phyloP scores from a whole-genome alignment of 2,888 invertebrate species.

The Nymphalis urticae region DNA sequence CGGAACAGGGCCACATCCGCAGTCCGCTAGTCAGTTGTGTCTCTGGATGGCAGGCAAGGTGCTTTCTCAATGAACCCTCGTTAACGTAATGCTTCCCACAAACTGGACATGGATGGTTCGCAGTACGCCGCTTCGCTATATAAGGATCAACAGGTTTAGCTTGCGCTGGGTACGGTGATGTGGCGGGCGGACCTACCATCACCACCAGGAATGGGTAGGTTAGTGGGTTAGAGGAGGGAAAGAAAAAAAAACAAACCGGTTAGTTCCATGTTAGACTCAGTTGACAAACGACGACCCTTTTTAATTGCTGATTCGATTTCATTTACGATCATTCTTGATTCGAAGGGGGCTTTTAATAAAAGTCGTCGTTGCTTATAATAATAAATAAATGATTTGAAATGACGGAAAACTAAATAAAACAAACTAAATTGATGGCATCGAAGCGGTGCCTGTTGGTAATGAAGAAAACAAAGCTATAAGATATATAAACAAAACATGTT shows the following conservation, averaged over 20 bases:
- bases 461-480: constrained; percentile 62
- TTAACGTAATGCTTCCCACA: constrained; percentile 98
- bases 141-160: constrained; percentile 87
- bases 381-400: constrained; percentile 38
- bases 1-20: constrained; percentile 97
- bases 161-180: constrained; percentile 82
- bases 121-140: constrained; percentile 95
- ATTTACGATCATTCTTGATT: not conserved
- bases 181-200: constrained; percentile 81
- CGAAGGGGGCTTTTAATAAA: constrained; percentile 34
- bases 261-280: constrained; percentile 65
- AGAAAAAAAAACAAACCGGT: constrained; percentile 61
- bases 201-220: constrained; percentile 80
- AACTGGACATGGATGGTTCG: constrained; percentile 96
- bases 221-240: constrained; percentile 69
- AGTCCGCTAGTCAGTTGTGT: constrained; percentile 93
- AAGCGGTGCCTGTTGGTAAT: constrained; percentile 61
- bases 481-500: constrained; percentile 78
- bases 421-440: constrained; percentile 58
- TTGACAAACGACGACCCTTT: constrained; percentile 47
- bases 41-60: constrained; percentile 96
- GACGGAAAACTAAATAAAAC: constrained; percentile 44
- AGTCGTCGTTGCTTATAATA: constrained; percentile 44
- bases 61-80: constrained; percentile 94
- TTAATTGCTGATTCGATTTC: constrained; percentile 26